These are phyloP conservation scores for Lerema accius DNA, from an alignment of 1,140 invertebrate species.

Conservation along the genomic window DNA sequence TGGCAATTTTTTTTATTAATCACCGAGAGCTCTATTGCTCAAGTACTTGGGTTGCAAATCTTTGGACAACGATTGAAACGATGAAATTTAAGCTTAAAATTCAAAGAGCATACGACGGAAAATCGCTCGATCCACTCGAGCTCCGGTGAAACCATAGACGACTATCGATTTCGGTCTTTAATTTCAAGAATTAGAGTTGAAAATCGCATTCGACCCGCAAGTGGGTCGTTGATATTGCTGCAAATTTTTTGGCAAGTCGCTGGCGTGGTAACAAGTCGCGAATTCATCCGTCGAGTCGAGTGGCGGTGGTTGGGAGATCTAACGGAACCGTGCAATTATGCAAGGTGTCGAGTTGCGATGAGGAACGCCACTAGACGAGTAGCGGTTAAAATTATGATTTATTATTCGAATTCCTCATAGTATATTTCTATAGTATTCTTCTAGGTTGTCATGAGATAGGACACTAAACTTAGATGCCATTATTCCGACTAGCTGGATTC, in stretches of 20 bases:
- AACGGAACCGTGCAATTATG: slow-evolving; percentile 3
- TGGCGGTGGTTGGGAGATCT: neutral
- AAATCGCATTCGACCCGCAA: neutral
- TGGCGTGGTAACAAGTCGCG: slow-evolving; percentile 8
- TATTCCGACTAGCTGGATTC: too few species aligned
- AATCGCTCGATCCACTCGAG: neutral
- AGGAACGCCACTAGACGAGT: neutral
- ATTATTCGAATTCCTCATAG: too few species aligned
- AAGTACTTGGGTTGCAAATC: slow-evolving; percentile 16
- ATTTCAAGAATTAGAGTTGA: neutral
- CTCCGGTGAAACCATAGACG: neutral
- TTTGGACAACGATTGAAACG: neutral
- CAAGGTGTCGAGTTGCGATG: neutral
- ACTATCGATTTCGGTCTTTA: slow-evolving; percentile 1
- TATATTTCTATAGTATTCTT: too few species aligned
- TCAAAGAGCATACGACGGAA: neutral
- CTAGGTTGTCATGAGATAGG: too few species aligned
- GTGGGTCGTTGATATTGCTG: slow-evolving; percentile 9
- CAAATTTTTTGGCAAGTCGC: slow-evolving; percentile 13
- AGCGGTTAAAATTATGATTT: too few species aligned
- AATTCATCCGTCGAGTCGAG: slow-evolving; percentile 1
- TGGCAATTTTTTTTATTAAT: slow-evolving; percentile 17
- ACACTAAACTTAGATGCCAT: too few species aligned
- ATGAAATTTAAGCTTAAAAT: neutral
- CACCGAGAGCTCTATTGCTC: slow-evolving; percentile 4